These are phyloP conservation scores for Parnassius mnemosyne DNA, from an alignment of 2,888 invertebrate species.

Conservation along the genomic window DNA sequence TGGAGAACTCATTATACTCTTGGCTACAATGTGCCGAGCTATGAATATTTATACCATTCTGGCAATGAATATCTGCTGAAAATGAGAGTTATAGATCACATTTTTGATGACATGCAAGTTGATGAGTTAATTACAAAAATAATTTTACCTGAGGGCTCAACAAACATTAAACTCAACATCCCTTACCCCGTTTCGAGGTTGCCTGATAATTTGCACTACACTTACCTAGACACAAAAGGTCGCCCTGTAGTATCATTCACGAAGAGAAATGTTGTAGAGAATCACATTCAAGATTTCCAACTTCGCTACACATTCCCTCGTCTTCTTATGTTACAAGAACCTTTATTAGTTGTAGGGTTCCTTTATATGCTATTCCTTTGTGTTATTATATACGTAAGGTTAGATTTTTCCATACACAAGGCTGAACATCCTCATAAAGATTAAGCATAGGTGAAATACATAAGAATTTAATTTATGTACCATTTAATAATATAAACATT, in stretches of 20 bases:
- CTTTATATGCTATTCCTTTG: slow-evolving; percentile 93
- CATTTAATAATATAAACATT: slow-evolving; percentile 36
- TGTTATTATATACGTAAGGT: slow-evolving; percentile 95
- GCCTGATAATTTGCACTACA: slow-evolving; percentile 89
- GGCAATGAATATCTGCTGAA: slow-evolving; percentile 91
- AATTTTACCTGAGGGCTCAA: slow-evolving; percentile 95
- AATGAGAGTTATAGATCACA: slow-evolving; percentile 97
- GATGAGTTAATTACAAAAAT: slow-evolving; percentile 93
- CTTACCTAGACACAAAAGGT: slow-evolving; percentile 97
- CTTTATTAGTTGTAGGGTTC: slow-evolving; percentile 92
- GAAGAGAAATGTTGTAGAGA: slow-evolving; percentile 94
- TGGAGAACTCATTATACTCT: slow-evolving; percentile 99
- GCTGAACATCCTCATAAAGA: slow-evolving; percentile 81
- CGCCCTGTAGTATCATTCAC: slow-evolving; percentile 92
- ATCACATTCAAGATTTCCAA: slow-evolving; percentile 97
- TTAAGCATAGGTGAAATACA: slow-evolving; percentile 41
- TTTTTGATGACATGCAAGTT: slow-evolving; percentile 97
- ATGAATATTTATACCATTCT: slow-evolving; percentile 93
- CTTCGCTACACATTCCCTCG: slow-evolving; percentile 93
- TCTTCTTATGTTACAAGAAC: slow-evolving; percentile 94
- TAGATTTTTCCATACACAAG: slow-evolving; percentile 96
- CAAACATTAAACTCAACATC: slow-evolving; percentile 88
- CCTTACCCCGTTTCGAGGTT: slow-evolving; percentile 90
- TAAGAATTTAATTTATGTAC: slow-evolving; percentile 34
- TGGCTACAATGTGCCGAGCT: slow-evolving; percentile 98